phyloP scores from a whole-genome alignment of 2,113 vertebrate genomes.

The Poecile atricapillus region DNA sequence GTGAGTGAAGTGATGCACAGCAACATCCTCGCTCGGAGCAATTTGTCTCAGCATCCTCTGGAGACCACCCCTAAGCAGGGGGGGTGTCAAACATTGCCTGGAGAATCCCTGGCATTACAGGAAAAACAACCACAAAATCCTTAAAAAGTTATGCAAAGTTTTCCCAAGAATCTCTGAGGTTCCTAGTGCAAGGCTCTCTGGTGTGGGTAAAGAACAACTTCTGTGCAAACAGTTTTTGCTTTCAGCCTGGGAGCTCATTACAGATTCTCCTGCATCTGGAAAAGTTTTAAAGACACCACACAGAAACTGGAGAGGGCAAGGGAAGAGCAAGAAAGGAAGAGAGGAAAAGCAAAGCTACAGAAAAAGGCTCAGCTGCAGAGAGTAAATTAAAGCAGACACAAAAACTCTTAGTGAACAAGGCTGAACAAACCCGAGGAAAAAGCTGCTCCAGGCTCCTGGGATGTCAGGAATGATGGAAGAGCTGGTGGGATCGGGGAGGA shows the following conservation, averaged over 20 bases:
- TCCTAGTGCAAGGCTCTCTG: not conserved
- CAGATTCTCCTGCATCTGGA: not conserved
- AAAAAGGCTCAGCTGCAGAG: slow-evolving; percentile 19
- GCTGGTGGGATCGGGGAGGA: not conserved
- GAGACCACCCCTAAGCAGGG: not conserved
- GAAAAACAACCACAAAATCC: not conserved
- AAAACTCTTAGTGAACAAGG: not conserved
- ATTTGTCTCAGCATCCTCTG: not conserved
- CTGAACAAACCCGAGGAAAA: not conserved
- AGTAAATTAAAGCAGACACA: slow-evolving; percentile 44
- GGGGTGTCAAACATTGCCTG: not conserved
- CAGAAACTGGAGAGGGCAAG: not conserved
- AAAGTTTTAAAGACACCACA: slow-evolving; percentile 4
- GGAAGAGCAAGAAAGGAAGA: not conserved
- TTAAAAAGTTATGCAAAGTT: not conserved
- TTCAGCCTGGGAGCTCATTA: slow-evolving; percentile 29
- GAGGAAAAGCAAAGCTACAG: not conserved
- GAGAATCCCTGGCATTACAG: not conserved
- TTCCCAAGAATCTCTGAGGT: not conserved
- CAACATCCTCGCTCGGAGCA: not conserved
- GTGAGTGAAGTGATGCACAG: not conserved
- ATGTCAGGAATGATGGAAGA: not conserved
- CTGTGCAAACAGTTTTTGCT: not conserved
- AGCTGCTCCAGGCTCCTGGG: not conserved
- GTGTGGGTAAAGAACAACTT: not conserved